Base-by-base conservation (phyloP, 2,797 vertebrate genomes). In the Myiothlypis coronata region DNA sequence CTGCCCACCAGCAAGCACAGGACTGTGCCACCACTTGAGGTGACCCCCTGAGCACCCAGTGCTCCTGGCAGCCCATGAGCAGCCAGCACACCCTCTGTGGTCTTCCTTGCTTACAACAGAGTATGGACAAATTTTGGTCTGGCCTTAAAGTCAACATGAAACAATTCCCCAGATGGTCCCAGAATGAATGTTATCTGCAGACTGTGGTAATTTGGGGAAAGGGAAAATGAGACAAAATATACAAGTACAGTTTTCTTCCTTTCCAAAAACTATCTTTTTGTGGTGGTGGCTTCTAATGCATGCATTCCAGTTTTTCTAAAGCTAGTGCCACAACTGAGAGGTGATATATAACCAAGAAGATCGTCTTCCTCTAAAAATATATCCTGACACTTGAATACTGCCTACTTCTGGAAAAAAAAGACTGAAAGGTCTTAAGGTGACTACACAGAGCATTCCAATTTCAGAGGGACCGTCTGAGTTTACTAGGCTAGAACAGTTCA, bases 131-230 rank as follows among this genome's bases (percentile, higher is more conserved):
- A 6, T 65, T 86, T 39, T 39, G 63, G 26, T 69, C 50, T 89
- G 65, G 65, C 69, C 59, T 63, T 87, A 64, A 95, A 80, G 35
- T 60, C 89, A 95, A 83, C 60, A 67, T 16, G 35, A 87, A 92
- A 72, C 32, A 41, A 67, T 17, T 90, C 92, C 89, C 82, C 44
- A 55, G 83, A 83, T 0, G 88, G 65, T 17, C 30, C 59, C 21
- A 8, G 72, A 89, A 65, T 75, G 50, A 95, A 91, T 92, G 82
- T 83, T 94, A 95, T 93, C 91, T 93, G 69, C 69, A 88, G 84
- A 88, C 91, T 69, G 60, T 83, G 87, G 89, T 69, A 77, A 88
- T 89, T 37, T n/a, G 55, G 49, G 61, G 47, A 81, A 91, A 88
- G 24, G 56, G 49, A 85, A 91, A 87, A 86, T 15, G 55, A 94